These are phyloP conservation scores for Ashinkailepas kermadecensis DNA, from an alignment of 2,888 invertebrate species.

Conservation along the genomic window DNA sequence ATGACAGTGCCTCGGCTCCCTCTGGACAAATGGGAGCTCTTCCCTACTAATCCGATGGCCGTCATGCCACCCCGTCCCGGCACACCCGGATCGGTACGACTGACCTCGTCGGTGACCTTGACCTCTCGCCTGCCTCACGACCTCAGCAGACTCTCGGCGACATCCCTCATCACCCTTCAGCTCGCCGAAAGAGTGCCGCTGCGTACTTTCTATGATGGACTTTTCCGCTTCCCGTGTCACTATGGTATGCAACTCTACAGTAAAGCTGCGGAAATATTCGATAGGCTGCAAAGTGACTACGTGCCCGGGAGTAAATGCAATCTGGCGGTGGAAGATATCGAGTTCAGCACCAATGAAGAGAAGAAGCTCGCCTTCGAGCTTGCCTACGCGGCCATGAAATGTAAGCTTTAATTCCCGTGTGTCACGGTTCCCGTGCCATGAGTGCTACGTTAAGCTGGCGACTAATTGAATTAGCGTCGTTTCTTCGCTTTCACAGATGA, in stretches of 20 bases:
- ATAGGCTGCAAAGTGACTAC: neutral
- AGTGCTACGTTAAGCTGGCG: neutral
- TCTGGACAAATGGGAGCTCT: neutral
- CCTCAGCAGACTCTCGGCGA: neutral
- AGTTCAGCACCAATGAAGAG: neutral
- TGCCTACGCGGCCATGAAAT: slow-evolving; percentile 13
- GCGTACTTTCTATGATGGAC: neutral
- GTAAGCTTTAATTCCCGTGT: neutral
- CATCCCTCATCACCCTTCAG: slow-evolving; percentile 9
- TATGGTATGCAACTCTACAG: slow-evolving; percentile 1
- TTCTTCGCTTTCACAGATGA: neutral
- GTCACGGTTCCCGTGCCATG: neutral
- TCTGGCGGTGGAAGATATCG: neutral
- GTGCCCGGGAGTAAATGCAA: slow-evolving; percentile 8
- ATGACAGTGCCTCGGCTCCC: neutral
- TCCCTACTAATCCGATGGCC: neutral
- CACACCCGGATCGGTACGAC: neutral
- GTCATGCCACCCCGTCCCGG: slow-evolving; percentile 2
- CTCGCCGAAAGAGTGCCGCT: neutral
- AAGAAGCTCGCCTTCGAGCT: slow-evolving; percentile 16
- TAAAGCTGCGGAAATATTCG: slow-evolving; percentile 5
- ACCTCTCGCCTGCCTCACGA: slow-evolving; percentile 9
- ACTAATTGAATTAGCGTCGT: neutral
- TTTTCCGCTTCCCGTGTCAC: slow-evolving; percentile 2
- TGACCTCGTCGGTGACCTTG: neutral